Conservation (phyloP, 37 sponge, comb jelly and placozoan species). For the Spongia lamella region DNA sequence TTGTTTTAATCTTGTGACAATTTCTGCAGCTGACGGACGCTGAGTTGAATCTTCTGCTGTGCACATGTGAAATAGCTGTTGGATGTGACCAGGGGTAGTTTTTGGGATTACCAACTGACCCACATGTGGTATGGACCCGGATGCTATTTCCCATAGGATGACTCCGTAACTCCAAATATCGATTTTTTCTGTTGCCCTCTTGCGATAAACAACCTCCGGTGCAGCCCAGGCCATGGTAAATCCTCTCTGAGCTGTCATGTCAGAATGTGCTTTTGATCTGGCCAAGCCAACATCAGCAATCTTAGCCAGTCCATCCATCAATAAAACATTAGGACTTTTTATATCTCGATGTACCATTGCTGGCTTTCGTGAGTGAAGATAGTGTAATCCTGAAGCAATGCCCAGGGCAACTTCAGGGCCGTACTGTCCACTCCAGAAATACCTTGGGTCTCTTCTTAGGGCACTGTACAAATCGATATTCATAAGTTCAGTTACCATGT, state of each 20-base stretch:
- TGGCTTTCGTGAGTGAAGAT: slow-evolving; percentile 82
- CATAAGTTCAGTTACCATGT: slow-evolving; percentile 95
- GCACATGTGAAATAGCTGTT: slow-evolving; percentile 52
- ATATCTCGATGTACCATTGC: slow-evolving; percentile 88
- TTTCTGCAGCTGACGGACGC: slow-evolving; percentile 75
- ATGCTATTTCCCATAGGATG: slow-evolving; percentile 89
- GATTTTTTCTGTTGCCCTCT: slow-evolving; percentile 88
- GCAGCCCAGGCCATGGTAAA: slow-evolving; percentile 93
- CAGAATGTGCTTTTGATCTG: slow-evolving; percentile 67
- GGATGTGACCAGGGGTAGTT: slow-evolving; percentile 20
- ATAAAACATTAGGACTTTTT: slow-evolving; percentile 90
- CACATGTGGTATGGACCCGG: slow-evolving; percentile 61
- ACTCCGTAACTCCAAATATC: slow-evolving; percentile 94
- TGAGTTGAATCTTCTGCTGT: slow-evolving; percentile 46
- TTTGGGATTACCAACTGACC: slow-evolving; percentile 69
- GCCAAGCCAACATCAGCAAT: slow-evolving; percentile 92
- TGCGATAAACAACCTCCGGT: slow-evolving; percentile 87
- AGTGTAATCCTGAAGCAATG: slow-evolving; percentile 81
- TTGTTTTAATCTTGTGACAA: slow-evolving; percentile 27
- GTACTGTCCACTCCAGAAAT: slow-evolving; percentile 76
- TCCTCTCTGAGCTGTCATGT: slow-evolving; percentile 92
- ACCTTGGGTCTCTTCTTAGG: slow-evolving; percentile 36
- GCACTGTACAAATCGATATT: slow-evolving; percentile 75
- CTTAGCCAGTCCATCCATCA: slow-evolving; percentile 78
- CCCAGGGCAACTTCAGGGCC: slow-evolving; percentile 66